phyloP scores from a whole-genome alignment of 2,113 vertebrate species.

The Isichthys henryi region DNA sequence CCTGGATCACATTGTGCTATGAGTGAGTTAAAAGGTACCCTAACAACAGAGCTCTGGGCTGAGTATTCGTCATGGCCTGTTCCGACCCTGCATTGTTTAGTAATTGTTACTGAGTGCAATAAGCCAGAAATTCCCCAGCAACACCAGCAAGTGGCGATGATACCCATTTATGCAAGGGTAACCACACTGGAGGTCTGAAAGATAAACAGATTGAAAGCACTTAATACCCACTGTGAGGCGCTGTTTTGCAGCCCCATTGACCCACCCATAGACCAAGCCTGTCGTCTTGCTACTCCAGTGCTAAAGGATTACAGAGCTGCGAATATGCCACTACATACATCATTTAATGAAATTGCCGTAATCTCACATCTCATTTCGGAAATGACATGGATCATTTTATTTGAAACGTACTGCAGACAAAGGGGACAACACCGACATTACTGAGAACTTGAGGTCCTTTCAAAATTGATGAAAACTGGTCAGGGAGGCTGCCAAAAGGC shows the following conservation, averaged over 20 bases:
- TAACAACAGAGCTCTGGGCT: slow-evolving; percentile 27
- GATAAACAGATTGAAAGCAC: slow-evolving; percentile 26
- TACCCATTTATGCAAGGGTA: slow-evolving; percentile 29
- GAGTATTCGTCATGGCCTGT: slow-evolving; percentile 29
- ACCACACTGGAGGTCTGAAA: slow-evolving; percentile 47
- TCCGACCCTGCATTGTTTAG: slow-evolving; percentile 43
- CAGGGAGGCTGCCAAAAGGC: too few species aligned
- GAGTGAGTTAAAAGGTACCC: neutral
- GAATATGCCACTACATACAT: slow-evolving; percentile 20
- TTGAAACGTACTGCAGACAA: neutral
- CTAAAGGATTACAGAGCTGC: slow-evolving; percentile 29
- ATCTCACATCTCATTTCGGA: neutral
- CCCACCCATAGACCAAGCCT: neutral
- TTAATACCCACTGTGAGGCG: slow-evolving; percentile 28
- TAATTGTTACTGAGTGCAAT: slow-evolving; percentile 49
- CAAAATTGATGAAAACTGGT: too few species aligned
- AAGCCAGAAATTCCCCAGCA: slow-evolving; percentile 46
- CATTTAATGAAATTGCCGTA: slow-evolving; percentile 32
- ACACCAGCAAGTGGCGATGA: slow-evolving; percentile 48
- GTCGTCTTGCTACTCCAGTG: slow-evolving; percentile 33
- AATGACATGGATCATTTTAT: neutral
- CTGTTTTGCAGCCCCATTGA: slow-evolving; percentile 37
- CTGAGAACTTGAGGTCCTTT: too few species aligned
- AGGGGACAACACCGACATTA: neutral
- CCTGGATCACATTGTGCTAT: neutral